These are phyloP conservation scores for Myotis vivesi DNA, from an alignment of 2,797 vertebrate species.

Conservation along the genomic window DNA sequence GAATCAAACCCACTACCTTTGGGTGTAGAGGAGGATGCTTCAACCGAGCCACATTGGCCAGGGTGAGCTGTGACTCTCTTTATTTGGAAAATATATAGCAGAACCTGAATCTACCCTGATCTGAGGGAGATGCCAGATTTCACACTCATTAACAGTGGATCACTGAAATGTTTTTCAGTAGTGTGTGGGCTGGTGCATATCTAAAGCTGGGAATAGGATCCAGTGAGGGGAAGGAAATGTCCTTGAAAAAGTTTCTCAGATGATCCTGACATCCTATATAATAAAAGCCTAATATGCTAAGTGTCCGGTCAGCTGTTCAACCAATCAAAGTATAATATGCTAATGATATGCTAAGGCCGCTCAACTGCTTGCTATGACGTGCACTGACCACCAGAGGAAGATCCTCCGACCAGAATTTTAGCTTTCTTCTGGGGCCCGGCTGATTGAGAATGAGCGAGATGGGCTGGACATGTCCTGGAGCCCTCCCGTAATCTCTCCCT, in stretches of 20 bases:
- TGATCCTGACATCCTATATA: background rate
- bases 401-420: too few relatives aligned
- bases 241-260: constrained; percentile 21
- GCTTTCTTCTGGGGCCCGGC: too few relatives aligned
- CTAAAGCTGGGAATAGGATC: background rate
- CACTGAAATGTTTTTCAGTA: background rate
- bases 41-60: background rate
- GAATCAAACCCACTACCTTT: background rate
- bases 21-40: background rate
- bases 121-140: background rate
- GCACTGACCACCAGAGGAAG: too few relatives aligned
- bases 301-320: too few relatives aligned
- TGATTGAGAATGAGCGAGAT: too few relatives aligned
- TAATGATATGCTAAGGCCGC: too few relatives aligned
- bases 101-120: background rate
- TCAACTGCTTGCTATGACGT: too few relatives aligned
- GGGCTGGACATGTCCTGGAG: too few relatives aligned
- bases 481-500: too few relatives aligned
- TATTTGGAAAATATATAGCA: background rate
- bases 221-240: background rate
- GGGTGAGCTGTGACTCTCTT: background rate
- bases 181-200: background rate
- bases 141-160: background rate
- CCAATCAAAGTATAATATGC: too few relatives aligned
- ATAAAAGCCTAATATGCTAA: too few relatives aligned